Evolutionary conservation across 2,888 invertebrate species (phyloP).

Genomic region (Leucania comma): DNA sequence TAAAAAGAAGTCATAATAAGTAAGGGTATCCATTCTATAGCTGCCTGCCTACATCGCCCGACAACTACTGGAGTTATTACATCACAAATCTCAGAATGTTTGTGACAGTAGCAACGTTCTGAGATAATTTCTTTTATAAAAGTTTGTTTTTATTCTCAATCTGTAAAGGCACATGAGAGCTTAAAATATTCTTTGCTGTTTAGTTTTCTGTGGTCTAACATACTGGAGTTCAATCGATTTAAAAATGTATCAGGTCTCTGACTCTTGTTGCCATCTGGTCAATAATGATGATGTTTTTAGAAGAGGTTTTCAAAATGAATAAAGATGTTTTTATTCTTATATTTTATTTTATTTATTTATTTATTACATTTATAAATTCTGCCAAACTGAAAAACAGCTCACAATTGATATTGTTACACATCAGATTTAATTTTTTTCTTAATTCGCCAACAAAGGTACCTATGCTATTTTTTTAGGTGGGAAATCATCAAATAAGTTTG

Average conservation of each 20-base stretch:
- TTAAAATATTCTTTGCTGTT: neutral
- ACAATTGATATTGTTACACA: too few species aligned
- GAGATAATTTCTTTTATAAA: slow-evolving; percentile 1
- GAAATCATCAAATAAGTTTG: too few species aligned
- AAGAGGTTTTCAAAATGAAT: neutral
- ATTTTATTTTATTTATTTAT: too few species aligned
- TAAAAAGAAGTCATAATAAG: neutral
- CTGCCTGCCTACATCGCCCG: neutral
- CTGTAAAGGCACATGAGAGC: neutral
- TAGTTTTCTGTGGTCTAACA: slow-evolving; percentile 2
- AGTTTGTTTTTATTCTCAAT: slow-evolving; percentile 19
- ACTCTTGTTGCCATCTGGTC: neutral
- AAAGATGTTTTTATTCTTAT: too few species aligned
- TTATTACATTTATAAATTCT: too few species aligned
- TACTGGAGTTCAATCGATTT: neutral
- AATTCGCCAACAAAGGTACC: too few species aligned
- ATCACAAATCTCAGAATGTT: slow-evolving; percentile 10
- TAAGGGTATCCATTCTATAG: neutral
- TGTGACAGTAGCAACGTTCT: slow-evolving; percentile 9
- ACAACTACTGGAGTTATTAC: neutral
- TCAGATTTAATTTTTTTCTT: too few species aligned
- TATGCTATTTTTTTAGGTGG: too few species aligned
- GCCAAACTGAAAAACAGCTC: too few species aligned
- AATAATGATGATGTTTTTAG: slow-evolving; percentile 2
- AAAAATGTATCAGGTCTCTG: neutral